phyloP scores from a whole-genome alignment of 2,113 vertebrate genomes.

The Periophthalmus modestus region DNA sequence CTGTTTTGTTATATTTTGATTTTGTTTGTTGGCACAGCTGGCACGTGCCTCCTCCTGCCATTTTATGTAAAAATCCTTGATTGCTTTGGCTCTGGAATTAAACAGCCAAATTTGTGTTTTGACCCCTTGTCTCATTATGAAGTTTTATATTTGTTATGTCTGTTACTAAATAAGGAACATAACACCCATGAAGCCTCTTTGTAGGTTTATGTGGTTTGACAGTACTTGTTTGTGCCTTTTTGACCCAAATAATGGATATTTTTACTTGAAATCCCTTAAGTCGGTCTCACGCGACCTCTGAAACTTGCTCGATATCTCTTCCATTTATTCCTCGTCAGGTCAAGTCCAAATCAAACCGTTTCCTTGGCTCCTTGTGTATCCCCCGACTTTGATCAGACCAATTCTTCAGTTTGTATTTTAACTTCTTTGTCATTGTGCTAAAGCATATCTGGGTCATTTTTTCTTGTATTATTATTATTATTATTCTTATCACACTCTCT shows the following conservation, averaged over 20 bases:
- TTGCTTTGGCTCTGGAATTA: too few relatives aligned
- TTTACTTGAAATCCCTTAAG: not conserved
- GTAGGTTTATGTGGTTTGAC: not conserved
- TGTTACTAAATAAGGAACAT: too few relatives aligned
- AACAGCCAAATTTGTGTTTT: too few relatives aligned
- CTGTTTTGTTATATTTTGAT: too few relatives aligned
- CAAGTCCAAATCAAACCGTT: constrained; percentile 1
- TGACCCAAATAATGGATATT: too few relatives aligned
- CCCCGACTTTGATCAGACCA: constrained; percentile 35
- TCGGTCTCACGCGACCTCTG: not conserved
- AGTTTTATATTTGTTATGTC: too few relatives aligned
- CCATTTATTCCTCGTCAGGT: not conserved
- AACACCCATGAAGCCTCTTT: too few relatives aligned
- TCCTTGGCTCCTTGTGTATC: constrained; percentile 7
- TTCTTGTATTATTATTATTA: constrained; percentile 31
- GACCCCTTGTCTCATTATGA: too few relatives aligned
- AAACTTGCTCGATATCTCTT: not conserved
- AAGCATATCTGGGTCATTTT: constrained; percentile 48
- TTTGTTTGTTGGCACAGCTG: too few relatives aligned
- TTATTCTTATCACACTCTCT: constrained; percentile 35
- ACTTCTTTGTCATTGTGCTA: constrained; percentile 17
- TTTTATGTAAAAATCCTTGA: too few relatives aligned
- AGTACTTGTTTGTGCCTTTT: not conserved
- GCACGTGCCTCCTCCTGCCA: too few relatives aligned
- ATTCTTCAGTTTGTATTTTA: constrained; percentile 30